Evolutionary conservation across 2,113 vertebrate genomes (phyloP).

Genomic region (Phylloscopus whistleri): DNA sequence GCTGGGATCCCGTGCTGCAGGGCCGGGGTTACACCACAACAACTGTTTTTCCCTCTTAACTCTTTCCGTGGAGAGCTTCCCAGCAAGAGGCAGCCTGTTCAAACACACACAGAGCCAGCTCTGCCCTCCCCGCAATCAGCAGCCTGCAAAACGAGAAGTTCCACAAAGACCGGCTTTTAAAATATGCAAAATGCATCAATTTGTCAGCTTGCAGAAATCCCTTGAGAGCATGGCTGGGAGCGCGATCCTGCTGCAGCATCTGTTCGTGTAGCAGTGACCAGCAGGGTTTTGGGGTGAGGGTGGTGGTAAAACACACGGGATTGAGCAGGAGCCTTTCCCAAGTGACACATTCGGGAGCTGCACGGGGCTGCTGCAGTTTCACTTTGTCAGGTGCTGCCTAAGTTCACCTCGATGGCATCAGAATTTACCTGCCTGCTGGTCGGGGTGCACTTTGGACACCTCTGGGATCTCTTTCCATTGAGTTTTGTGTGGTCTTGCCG

Average conservation of each 20-base stretch:
- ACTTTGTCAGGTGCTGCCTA: neutral
- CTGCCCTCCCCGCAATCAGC: neutral
- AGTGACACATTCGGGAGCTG: fast-evolving
- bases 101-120: neutral
- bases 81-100: neutral
- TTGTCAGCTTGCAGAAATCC: neutral
- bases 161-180: neutral
- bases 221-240: neutral
- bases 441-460: neutral
- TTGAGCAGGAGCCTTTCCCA: too few relatives aligned
- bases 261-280: fast-evolving
- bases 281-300: neutral
- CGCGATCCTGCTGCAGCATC: neutral
- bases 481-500: neutral
- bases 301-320: fast-evolving
- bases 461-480: neutral
- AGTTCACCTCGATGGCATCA: neutral
- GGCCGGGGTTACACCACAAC: fast-evolving
- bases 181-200: neutral
- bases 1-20: neutral
- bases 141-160: neutral
- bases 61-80: neutral
- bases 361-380: neutral
- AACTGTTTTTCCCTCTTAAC: neutral
- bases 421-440: neutral